Evolutionary conservation across 2,888 invertebrate species (phyloP).

Genomic region (Smittia sp.): DNA sequence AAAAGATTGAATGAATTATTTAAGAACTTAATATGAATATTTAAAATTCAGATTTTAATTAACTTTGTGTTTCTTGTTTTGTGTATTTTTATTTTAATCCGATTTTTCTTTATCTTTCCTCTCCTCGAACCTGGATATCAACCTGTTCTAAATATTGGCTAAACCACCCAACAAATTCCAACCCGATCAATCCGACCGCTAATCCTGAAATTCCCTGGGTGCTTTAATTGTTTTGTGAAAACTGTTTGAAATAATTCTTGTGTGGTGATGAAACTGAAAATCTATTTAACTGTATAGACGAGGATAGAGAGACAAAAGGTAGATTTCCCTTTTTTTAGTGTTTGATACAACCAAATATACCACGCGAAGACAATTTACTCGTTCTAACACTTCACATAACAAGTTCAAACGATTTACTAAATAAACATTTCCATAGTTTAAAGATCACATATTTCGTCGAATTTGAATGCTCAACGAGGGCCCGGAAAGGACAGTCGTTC

Average conservation of each 20-base stretch:
- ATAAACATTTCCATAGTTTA: too few species aligned
- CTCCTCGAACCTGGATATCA: conserved; percentile 4
- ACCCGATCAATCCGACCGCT: background rate
- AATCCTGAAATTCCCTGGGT: background rate
- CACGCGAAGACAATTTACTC: too few species aligned
- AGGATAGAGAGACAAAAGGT: conserved; percentile 37
- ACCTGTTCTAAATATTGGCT: background rate
- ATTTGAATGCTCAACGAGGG: too few species aligned
- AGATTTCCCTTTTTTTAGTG: conserved; percentile 2
- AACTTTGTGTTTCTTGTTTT: background rate
- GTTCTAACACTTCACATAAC: too few species aligned
- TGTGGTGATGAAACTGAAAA: background rate
- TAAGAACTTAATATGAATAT: too few species aligned
- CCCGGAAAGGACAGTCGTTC: too few species aligned
- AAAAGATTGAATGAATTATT: too few species aligned
- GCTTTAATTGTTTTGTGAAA: conserved; percentile 16
- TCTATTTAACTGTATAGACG: conserved; percentile 24
- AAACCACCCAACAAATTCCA: background rate
- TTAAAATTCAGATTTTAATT: background rate
- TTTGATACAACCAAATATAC: too few species aligned
- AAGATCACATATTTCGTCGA: too few species aligned
- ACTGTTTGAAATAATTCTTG: conserved; percentile 26
- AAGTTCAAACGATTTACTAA: too few species aligned
- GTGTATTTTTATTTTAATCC: conserved; percentile 11
- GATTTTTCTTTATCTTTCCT: conserved; percentile 42